Percentiles rank a stretch among this genome's conserved stretches.
Evolutionary conservation across 1,140 invertebrate genomes (phyloP).

Genomic region (Linepithema humile): DNA sequence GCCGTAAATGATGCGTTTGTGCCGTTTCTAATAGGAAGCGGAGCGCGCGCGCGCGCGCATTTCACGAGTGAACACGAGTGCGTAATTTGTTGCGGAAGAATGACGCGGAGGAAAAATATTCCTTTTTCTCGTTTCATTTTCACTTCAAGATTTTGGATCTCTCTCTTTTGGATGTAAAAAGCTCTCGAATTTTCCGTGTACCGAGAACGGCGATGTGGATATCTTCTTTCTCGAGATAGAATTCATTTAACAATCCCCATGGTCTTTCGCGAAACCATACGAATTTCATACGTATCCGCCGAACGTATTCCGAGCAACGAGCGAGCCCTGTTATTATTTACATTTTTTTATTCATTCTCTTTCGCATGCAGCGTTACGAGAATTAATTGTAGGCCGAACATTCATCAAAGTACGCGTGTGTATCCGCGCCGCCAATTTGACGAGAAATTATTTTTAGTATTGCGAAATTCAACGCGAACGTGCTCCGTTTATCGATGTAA

Average conservation of each 20-base stretch:
- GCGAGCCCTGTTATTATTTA: constrained; percentile 41
- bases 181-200: constrained; percentile 18
- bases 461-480: constrained; percentile 10
- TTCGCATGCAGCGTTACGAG: background rate
- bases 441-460: constrained; percentile 47
- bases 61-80: background rate
- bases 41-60: background rate
- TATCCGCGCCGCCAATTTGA: background rate
- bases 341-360: constrained; percentile 40
- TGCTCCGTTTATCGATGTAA: background rate
- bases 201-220: background rate
- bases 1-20: background rate
- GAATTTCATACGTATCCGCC: constrained; percentile 19
- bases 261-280: constrained; percentile 34
- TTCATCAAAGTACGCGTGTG: constrained; percentile 26
- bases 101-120: background rate
- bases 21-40: background rate
- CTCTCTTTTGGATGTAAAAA: constrained; percentile 20
- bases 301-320: background rate
- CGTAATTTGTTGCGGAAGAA: constrained; percentile 1
- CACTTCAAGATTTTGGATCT: constrained; percentile 8
- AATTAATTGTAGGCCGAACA: constrained; percentile 55
- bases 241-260: constrained; percentile 40
- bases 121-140: background rate
- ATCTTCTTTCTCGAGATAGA: constrained; percentile 28